Percentiles rank a stretch among this genome's conserved stretches.
These are phyloP conservation scores for Porites evermanni DNA, from an alignment of 92 coral and sea anemone species.

Conservation along the genomic window DNA sequence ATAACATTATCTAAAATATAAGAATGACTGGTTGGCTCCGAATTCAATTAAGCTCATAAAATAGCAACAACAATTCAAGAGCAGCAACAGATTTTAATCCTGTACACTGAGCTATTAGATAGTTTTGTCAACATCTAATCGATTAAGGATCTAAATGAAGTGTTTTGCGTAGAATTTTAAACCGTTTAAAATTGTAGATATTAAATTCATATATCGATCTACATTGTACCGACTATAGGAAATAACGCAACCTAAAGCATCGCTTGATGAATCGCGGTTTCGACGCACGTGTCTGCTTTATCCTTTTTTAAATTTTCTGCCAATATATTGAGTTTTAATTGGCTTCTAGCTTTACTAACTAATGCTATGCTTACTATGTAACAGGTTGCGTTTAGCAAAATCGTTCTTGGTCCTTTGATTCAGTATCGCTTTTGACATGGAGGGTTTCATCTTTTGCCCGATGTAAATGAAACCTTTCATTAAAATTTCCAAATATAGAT, in stretches of 20 bases:
- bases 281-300: no score
- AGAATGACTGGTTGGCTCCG: not conserved
- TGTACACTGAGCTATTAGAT: not conserved
- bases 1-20: no score
- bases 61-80: not conserved
- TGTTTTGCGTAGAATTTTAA: not conserved
- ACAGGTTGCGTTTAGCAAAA: no score
- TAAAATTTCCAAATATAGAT: not conserved
- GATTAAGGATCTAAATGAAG: not conserved
- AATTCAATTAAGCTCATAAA: not conserved
- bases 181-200: no score
- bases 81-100: not conserved
- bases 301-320: no score
- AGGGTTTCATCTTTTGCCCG: not conserved
- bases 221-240: no score
- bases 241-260: no score
- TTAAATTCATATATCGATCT: no score
- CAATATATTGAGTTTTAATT: no score
- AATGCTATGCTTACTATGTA: no score
- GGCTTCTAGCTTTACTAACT: no score
- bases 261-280: no score
- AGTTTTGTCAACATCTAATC: not conserved
- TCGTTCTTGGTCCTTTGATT: not conserved
- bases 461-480: not conserved
- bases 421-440: not conserved